phyloP scores from a whole-genome alignment of 1,140 invertebrate genomes.

The Centruroides vittatus region DNA sequence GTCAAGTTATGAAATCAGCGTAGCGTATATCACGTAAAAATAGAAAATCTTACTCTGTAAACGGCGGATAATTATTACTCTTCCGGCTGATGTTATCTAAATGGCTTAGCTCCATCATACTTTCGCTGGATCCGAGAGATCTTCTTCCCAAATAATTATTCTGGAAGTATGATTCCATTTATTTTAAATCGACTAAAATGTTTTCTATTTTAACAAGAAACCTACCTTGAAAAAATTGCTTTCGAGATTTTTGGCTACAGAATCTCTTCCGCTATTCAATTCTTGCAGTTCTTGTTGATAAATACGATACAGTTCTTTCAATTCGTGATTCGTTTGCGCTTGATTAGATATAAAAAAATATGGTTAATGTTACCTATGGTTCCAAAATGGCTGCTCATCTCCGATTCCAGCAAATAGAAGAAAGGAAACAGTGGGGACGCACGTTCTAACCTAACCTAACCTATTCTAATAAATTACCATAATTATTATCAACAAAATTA shows the following conservation, averaged over 20 bases:
- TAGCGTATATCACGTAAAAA: too few species aligned
- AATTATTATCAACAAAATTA: too few species aligned
- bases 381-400: too few species aligned
- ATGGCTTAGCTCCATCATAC: conserved; percentile 17
- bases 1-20: too few species aligned
- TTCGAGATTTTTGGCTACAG: conserved; percentile 8
- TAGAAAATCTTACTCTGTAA: too few species aligned
- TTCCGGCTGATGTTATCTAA: background rate
- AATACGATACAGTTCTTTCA: conserved; percentile 66
- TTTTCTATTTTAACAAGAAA: background rate
- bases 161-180: background rate
- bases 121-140: conserved; percentile 16
- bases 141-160: background rate
- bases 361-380: too few species aligned
- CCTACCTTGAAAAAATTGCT: conserved; percentile 9
- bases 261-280: conserved; percentile 12
- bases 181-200: background rate
- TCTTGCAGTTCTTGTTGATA: conserved; percentile 50
- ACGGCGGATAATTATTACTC: too few species aligned
- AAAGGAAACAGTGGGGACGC: too few species aligned
- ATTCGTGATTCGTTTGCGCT: conserved; percentile 46
- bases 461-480: too few species aligned
- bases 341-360: background rate
- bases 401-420: too few species aligned
- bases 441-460: too few species aligned